Conservation (phyloP, 2,113 vertebrate genomes). For the Oenanthe melanoleuca region DNA sequence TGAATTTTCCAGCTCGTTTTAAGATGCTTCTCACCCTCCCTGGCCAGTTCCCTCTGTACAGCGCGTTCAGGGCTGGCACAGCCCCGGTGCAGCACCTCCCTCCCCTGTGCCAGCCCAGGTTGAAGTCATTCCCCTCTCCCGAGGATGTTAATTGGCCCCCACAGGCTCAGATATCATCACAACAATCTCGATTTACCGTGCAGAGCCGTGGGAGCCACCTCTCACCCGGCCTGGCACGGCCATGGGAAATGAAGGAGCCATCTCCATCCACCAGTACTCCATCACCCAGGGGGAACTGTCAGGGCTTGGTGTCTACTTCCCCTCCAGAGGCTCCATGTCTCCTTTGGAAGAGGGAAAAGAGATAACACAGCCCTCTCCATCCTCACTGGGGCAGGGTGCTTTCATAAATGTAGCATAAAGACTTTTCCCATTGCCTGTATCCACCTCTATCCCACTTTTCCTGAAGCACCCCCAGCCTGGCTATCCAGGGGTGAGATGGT, state of each 20-base stretch:
- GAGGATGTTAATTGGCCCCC: background rate
- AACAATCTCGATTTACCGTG: background rate
- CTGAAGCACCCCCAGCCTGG: background rate
- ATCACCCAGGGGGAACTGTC: rapidly evolving
- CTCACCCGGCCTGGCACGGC: background rate
- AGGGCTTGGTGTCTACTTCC: background rate
- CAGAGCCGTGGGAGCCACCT: background rate
- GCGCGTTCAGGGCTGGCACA: background rate
- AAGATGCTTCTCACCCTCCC: background rate
- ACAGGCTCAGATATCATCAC: background rate
- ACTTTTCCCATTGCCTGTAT: background rate
- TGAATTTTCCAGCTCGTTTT: background rate
- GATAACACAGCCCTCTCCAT: background rate
- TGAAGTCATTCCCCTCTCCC: background rate
- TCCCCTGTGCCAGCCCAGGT: background rate
- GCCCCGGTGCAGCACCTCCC: background rate
- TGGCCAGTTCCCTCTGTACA: background rate
- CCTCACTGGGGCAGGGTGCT: rapidly evolving
- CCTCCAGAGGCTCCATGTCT: background rate
- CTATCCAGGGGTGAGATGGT: rapidly evolving
- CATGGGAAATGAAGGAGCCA: rapidly evolving
- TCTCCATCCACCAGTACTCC: background rate
- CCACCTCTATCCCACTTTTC: background rate
- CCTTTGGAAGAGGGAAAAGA: background rate
- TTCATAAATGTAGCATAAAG: background rate